These are phyloP conservation scores for Leptopilina drosophilae DNA, from an alignment of 2,888 invertebrate genomes.

Conservation along the genomic window DNA sequence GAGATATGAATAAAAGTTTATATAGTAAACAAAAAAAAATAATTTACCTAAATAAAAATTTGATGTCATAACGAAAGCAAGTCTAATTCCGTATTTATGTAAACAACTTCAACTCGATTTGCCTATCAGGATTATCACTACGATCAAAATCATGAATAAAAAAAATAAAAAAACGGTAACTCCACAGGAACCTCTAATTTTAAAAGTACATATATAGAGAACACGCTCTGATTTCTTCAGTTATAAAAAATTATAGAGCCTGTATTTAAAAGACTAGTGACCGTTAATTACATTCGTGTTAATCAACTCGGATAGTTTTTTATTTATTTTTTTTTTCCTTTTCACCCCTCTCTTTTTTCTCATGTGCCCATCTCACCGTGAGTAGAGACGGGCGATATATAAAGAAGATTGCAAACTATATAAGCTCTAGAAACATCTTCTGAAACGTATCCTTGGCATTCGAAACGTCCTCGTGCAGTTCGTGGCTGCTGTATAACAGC, in stretches of 20 bases:
- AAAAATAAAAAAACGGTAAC: constrained; percentile 17
- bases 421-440: constrained; percentile 7
- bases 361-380: constrained; percentile 16
- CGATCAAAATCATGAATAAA: not conserved
- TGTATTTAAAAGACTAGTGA: constrained; percentile 1
- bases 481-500: constrained; percentile 3
- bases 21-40: no score
- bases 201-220: not conserved
- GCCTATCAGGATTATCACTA: not conserved
- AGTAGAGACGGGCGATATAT: not conserved
- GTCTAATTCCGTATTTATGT: not conserved
- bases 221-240: constrained; percentile 24
- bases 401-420: constrained; percentile 26
- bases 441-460: constrained; percentile 35
- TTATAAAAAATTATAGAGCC: constrained; percentile 36
- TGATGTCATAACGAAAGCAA: no score
- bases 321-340: not conserved
- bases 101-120: not conserved
- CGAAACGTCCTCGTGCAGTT: constrained; percentile 29
- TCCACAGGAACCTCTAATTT: constrained; percentile 33
- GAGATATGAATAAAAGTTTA: no score
- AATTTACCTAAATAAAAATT: no score
- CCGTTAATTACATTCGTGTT: constrained; percentile 31
- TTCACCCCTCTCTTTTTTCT: not conserved
- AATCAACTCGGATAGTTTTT: not conserved